Base-by-base conservation (phyloP, 1,140 invertebrate species). In the Mizuhopecten yessoensis region DNA sequence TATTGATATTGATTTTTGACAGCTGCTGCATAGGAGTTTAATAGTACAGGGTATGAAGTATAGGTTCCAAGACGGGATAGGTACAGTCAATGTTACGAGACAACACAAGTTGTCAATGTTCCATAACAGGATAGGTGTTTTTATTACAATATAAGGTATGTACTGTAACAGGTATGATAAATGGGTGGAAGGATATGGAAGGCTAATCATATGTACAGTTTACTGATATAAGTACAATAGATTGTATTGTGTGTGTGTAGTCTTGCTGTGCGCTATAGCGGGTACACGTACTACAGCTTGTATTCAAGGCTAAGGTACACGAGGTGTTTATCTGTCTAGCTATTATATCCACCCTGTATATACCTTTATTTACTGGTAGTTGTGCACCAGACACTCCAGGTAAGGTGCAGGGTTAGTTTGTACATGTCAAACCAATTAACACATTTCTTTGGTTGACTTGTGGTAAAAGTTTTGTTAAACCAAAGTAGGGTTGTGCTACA, bases 251-350 rank as follows among this genome's bases (percentile, higher is more conserved):
- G n/a, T n/a, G n/a, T 75, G 23, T 75, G 57, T 75, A n/a, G n/a
- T 5, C 1, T 75, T 29, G 23, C 23, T 75, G 57, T 75, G 57
- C 57, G 29, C 5, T 75, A 75, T 75, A 75, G 57, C 57, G 57
- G 57, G 57, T 57, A n/a, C n/a, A n/a, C n/a, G n/a, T n/a, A 39
- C 36, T 39, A 39, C 5, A 57, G 45, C n/a, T n/a, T n/a, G 57
- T 75, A n/a, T 75, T 75, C n/a, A 75, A 75, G 42, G 57, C 57
- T 75, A 45, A 45, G 42, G 42, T 45, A 45, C 42, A 9, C 42
- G 13, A 45, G 42, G 57, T 75, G 20, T 23, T 49, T 49, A 75
- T 75, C 57, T 75, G 57, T 75, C 57, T 75, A 75, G 23, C 3
- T 17, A 29, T 0, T 13, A n/a, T n/a, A n/a, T n/a, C n/a, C n/a